Conservation (phyloP, 2,113 vertebrate species). For the Clarias batrachus region DNA sequence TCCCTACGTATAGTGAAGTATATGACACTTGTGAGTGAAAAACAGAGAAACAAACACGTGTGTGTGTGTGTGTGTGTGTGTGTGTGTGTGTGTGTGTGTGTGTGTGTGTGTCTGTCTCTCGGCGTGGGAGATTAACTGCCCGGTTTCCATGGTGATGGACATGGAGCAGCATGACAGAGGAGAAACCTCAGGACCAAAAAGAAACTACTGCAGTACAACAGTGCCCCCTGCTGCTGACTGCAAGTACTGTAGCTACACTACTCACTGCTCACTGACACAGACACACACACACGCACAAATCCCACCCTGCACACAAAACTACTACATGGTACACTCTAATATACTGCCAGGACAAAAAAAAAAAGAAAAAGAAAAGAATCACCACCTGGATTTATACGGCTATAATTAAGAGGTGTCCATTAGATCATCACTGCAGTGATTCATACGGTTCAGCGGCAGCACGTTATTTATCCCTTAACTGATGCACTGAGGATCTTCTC, state of each 20-base stretch:
- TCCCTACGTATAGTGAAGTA: neutral
- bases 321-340: no score
- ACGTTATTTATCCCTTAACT: no score
- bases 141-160: slow-evolving; percentile 15
- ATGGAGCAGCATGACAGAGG: neutral
- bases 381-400: no score
- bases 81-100: no score
- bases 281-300: neutral
- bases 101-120: neutral
- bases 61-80: neutral
- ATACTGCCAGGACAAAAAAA: no score
- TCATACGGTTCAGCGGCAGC: no score
- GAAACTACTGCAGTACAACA: slow-evolving; percentile 42
- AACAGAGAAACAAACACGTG: slow-evolving; percentile 3
- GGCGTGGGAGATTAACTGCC: slow-evolving; percentile 21
- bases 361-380: neutral
- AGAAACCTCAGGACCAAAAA: neutral
- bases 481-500: no score
- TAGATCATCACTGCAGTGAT: no score
- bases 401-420: no score
- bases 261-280: neutral
- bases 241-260: neutral
- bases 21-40: neutral
- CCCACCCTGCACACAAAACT: no score
- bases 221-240: slow-evolving; percentile 52